Evolutionary conservation across 2,797 vertebrate species (phyloP).

Genomic region (Cossypha polioptera): DNA sequence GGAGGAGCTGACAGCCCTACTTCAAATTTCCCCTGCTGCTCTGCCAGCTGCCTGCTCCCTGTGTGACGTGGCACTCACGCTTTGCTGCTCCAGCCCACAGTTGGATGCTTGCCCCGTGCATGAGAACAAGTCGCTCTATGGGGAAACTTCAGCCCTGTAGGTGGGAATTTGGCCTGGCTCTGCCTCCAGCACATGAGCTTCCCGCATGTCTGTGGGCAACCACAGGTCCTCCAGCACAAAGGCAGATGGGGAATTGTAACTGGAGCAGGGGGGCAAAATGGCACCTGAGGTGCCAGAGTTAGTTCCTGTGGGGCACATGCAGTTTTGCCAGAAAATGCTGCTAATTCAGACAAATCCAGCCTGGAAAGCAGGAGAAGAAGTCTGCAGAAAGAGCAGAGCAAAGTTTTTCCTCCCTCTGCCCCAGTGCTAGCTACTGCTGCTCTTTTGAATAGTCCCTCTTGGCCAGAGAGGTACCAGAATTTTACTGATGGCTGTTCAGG

Average conservation of each 20-base stretch:
- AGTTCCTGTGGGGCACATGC: not conserved
- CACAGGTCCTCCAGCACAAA: not conserved
- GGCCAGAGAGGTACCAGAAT: not conserved
- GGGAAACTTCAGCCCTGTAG: not conserved
- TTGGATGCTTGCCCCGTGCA: not conserved
- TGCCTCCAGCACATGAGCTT: not conserved
- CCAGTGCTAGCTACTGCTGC: not conserved
- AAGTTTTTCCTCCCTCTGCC: not conserved
- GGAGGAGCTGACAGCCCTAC: conserved; percentile 23
- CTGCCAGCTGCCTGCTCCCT: conserved; percentile 33
- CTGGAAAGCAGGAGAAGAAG: not conserved
- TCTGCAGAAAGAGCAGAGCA: not conserved
- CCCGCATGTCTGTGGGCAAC: not conserved
- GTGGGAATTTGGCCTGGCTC: not conserved
- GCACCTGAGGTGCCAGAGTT: not conserved
- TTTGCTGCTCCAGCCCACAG: not conserved
- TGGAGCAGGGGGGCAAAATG: not conserved
- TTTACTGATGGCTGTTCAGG: not conserved
- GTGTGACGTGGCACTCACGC: not conserved
- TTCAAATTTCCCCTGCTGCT: conserved; percentile 20
- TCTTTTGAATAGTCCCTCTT: not conserved
- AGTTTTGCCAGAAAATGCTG: not conserved
- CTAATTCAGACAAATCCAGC: not conserved
- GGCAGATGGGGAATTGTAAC: not conserved
- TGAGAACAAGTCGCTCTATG: not conserved